Evolutionary conservation across 2,113 vertebrate genomes (phyloP), one percentile per base, ranked within the genome.

Genomic region (Triplophysa dalaica): DNA sequence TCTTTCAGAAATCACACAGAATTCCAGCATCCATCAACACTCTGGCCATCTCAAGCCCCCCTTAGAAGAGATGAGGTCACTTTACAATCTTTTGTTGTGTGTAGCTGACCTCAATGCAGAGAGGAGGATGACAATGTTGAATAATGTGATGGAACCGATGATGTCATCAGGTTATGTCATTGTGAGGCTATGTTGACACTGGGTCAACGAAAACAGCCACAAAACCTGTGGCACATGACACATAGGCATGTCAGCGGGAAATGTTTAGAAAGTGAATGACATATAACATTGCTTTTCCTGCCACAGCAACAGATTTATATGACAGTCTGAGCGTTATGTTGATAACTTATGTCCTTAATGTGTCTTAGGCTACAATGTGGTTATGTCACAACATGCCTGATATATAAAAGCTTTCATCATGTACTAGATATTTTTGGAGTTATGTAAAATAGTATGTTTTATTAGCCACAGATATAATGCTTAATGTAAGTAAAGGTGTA

Each of bases 1-100:
- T 80, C 76, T 61, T 72, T 52, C 26, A 43, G 66, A 52, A 83
- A 21, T 33, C 77, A 76, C 3, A 6, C 80, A 80, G 68, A 78
- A 78, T 84, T 77, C 41, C 81, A 48, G 69, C 58, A 11, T 76
- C 68, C 19, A 74, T 75, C 65, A 81, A 84, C 69, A 81, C 54
- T 17, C 43, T 52, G 63, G 33, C 45, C 63, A 81, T 50, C 65
- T 58, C 41, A 75, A 38, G 48, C 75, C 58, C 60, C 75, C 75
- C 79, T 21, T 10, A 38, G 64, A 69, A 68, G 52, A 72, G 45
- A 38, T 14, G 78, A 66, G 29, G 65, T 26, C 65, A 61, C 70
- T 83, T 83, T 70, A 38, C 79, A 70, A 66, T 54, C 77, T 41
- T 58, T 48, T 26, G 70, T 69, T 64, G 66, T 66, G 70, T 77